A percentile compares a stretch with the other conserved stretches of the same genome.
These are phyloP conservation scores for Leguminivora glycinivorella DNA, from an alignment of 1,140 invertebrate genomes.

Conservation along the genomic window DNA sequence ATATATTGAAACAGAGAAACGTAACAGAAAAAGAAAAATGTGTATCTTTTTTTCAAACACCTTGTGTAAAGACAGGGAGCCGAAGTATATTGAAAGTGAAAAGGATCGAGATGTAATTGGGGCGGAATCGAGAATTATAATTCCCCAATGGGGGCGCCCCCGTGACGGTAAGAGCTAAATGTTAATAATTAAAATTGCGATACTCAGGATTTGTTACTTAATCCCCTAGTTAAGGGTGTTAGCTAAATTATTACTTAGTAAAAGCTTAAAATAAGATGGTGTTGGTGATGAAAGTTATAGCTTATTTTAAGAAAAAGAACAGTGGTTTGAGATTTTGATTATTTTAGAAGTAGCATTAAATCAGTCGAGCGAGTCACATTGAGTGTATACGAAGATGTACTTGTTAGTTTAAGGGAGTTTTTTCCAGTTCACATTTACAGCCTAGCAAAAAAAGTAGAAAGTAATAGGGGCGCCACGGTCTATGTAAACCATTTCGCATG, in stretches of 20 bases:
- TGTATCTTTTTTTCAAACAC: neutral
- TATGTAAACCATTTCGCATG: too few species aligned
- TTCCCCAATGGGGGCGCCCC: slow-evolving; percentile 36
- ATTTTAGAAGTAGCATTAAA: too few species aligned
- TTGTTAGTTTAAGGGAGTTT: too few species aligned
- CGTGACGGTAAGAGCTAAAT: slow-evolving; percentile 35
- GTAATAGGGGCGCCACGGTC: too few species aligned
- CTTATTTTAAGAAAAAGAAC: neutral
- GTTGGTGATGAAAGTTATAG: neutral
- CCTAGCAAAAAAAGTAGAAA: too few species aligned
- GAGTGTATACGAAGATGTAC: too few species aligned
- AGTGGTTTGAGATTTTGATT: too few species aligned
- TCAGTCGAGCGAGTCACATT: too few species aligned
- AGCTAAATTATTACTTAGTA: slow-evolving; percentile 9
- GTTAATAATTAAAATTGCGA: slow-evolving; percentile 50
- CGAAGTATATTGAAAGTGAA: slow-evolving; percentile 37
- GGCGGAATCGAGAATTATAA: slow-evolving; percentile 46
- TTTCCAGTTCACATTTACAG: too few species aligned
- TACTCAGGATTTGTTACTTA: slow-evolving; percentile 42
- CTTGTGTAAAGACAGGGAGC: slow-evolving; percentile 12
- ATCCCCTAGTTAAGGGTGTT: slow-evolving; percentile 34
- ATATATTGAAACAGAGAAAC: too few species aligned
- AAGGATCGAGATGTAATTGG: slow-evolving; percentile 42
- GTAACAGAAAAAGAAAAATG: too few species aligned
- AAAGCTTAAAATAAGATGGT: neutral